Percentiles rank a stretch among this genome's conserved stretches.
Conservation (phyloP, 2,888 invertebrate genomes). For the Morpho helenor region DNA sequence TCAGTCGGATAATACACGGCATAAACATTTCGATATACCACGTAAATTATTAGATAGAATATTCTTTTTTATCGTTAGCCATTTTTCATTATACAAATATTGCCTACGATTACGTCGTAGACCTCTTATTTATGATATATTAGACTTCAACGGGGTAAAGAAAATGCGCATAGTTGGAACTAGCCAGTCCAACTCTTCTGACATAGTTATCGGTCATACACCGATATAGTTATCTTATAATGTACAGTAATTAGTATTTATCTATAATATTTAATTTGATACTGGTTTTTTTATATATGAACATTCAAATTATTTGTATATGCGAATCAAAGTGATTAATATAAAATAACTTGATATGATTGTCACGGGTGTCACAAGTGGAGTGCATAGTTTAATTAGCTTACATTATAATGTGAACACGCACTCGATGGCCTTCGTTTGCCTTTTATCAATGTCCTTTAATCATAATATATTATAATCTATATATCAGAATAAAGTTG, state of each 20-base stretch:
- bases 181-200: no score
- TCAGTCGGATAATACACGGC: no score
- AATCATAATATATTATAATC: slow-evolving; percentile 12
- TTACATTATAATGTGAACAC: slow-evolving; percentile 26
- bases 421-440: slow-evolving; percentile 30
- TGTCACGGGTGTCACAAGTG: slow-evolving; percentile 24
- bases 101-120: neutral
- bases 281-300: no score
- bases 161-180: neutral
- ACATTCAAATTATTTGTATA: no score
- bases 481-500: neutral
- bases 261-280: no score
- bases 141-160: slow-evolving; percentile 12
- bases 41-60: no score
- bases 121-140: neutral
- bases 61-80: no score
- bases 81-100: neutral
- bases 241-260: no score
- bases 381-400: slow-evolving; percentile 23
- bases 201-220: no score
- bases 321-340: neutral
- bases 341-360: slow-evolving; percentile 6
- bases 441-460: slow-evolving; percentile 29
- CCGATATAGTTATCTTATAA: no score
- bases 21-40: no score